These are phyloP conservation scores for Plusia festucae DNA, from an alignment of 2,888 invertebrate species.

Conservation along the genomic window DNA sequence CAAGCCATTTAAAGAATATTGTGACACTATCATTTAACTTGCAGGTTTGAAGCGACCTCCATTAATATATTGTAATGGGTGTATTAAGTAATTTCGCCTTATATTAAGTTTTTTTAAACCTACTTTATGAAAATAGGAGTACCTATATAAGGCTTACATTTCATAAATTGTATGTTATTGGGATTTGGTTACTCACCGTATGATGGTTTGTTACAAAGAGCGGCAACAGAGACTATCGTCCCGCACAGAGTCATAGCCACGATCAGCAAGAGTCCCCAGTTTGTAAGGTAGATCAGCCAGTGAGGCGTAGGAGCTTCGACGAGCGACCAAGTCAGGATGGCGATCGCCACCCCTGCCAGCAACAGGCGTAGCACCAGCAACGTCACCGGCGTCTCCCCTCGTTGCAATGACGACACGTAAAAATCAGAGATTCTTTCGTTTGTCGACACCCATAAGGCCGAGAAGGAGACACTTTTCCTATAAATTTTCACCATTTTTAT, in stretches of 20 bases:
- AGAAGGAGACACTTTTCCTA: slow-evolving; percentile 72
- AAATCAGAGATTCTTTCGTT: slow-evolving; percentile 80
- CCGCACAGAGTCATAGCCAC: slow-evolving; percentile 69
- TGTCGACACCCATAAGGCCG: slow-evolving; percentile 80
- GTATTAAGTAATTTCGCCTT: too few relatives aligned
- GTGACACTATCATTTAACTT: not conserved
- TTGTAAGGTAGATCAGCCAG: slow-evolving; percentile 83
- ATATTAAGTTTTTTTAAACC: too few relatives aligned
- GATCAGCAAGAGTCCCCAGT: slow-evolving; percentile 81
- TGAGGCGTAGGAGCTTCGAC: slow-evolving; percentile 61
- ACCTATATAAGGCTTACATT: not conserved
- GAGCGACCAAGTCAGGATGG: slow-evolving; percentile 77
- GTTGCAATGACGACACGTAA: slow-evolving; percentile 83
- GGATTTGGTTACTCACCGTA: slow-evolving; percentile 66
- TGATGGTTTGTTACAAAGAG: slow-evolving; percentile 59
- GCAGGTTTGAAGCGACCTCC: not conserved
- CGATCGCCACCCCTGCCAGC: slow-evolving; percentile 66
- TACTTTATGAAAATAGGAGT: too few relatives aligned
- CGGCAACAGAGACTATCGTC: slow-evolving; percentile 70
- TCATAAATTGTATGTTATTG: not conserved
- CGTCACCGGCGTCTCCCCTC: slow-evolving; percentile 78
- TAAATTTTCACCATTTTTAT: slow-evolving; percentile 82
- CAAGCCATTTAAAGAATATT: not conserved
- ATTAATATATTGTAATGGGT: not conserved
- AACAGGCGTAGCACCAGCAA: slow-evolving; percentile 74